Percentiles rank a stretch among this genome's conserved stretches.
These are phyloP conservation scores for Neodiprion pinetum DNA, from an alignment of 1,140 invertebrate species.

Conservation along the genomic window DNA sequence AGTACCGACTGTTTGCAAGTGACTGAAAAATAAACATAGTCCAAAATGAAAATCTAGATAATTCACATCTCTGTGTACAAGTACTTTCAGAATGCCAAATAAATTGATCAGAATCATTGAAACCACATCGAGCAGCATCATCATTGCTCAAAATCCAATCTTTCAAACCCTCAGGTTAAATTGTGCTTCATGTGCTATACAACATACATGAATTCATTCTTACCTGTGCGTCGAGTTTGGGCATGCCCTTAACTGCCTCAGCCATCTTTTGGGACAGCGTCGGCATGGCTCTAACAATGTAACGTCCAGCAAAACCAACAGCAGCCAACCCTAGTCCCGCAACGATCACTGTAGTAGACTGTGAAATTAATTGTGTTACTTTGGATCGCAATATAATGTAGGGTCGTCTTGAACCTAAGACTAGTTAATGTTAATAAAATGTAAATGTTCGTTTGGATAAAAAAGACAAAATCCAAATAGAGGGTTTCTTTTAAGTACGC, in stretches of 20 bases:
- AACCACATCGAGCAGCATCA: too few relatives aligned
- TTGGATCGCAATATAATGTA: background rate
- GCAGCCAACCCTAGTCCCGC: constrained; percentile 86
- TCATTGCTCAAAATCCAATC: too few relatives aligned
- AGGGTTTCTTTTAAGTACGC: too few relatives aligned
- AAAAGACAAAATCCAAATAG: too few relatives aligned
- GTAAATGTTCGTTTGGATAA: too few relatives aligned
- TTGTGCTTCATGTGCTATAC: too few relatives aligned
- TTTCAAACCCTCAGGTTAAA: background rate
- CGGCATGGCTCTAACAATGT: constrained; percentile 77
- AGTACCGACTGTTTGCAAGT: constrained; percentile 89
- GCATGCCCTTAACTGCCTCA: constrained; percentile 80
- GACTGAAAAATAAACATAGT: constrained; percentile 60
- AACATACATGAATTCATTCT: background rate
- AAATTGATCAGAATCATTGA: too few relatives aligned
- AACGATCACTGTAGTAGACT: constrained; percentile 77
- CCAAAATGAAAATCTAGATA: constrained; percentile 14
- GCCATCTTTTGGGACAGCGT: constrained; percentile 76
- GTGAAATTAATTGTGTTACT: constrained; percentile 33
- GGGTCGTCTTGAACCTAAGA: too few relatives aligned
- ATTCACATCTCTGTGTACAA: background rate
- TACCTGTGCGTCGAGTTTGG: constrained; percentile 77
- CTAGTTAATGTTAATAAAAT: too few relatives aligned
- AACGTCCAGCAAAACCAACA: constrained; percentile 84
- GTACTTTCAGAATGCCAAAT: background rate